Evolutionary conservation across 2,888 invertebrate genomes (phyloP).

Genomic region (Deilephila elpenor): DNA sequence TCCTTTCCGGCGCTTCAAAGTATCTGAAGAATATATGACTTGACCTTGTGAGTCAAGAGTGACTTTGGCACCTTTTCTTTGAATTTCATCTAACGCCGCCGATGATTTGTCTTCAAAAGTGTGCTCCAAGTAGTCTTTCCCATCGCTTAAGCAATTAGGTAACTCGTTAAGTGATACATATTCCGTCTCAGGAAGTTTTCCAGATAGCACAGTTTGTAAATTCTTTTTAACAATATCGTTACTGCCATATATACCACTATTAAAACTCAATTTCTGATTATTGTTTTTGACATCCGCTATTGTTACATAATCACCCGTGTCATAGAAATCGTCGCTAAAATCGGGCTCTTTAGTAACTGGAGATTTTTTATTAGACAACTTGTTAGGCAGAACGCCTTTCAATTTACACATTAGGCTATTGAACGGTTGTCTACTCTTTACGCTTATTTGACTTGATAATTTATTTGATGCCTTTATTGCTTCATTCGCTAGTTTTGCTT

Average conservation of each 20-base stretch:
- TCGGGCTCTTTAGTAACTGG: conserved; percentile 76
- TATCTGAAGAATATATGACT: conserved; percentile 95
- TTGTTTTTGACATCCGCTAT: conserved; percentile 93
- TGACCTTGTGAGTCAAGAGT: conserved; percentile 94
- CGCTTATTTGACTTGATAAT: conserved; percentile 60
- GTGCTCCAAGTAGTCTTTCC: conserved; percentile 75
- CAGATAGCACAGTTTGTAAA: conserved; percentile 84
- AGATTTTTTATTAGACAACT: conserved; percentile 80
- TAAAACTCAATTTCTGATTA: conserved; percentile 85
- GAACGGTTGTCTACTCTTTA: conserved; percentile 84
- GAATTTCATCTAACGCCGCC: conserved; percentile 69
- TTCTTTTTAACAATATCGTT: conserved; percentile 88
- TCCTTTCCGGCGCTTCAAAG: conserved; percentile 90
- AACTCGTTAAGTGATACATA: conserved; percentile 93
- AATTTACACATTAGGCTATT: conserved; percentile 90
- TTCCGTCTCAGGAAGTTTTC: conserved; percentile 87
- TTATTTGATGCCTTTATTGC: conserved; percentile 58
- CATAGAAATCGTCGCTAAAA: conserved; percentile 79
- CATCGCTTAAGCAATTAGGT: conserved; percentile 82
- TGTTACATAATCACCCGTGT: conserved; percentile 93
- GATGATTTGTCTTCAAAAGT: conserved; percentile 64
- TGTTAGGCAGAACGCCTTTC: conserved; percentile 86
- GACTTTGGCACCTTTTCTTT: conserved; percentile 90
- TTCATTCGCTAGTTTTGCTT: conserved; percentile 54
- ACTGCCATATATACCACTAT: conserved; percentile 84